phyloP scores from a whole-genome alignment of 2,888 invertebrate species.

The Glaucopsyche alexis region DNA sequence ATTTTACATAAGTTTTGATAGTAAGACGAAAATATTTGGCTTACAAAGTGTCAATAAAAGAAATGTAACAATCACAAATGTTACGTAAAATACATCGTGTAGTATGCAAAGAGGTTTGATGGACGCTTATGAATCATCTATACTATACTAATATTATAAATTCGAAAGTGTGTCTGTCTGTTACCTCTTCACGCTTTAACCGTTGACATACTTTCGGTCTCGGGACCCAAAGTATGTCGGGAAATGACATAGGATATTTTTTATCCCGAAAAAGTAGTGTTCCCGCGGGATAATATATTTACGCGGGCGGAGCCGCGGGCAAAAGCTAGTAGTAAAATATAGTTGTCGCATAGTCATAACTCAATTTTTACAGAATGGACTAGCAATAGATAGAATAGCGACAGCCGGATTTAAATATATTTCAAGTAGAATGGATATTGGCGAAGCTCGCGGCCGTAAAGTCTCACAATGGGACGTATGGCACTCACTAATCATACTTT shows the following conservation, averaged over 20 bases:
- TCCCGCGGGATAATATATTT: too few species aligned
- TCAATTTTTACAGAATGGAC: constrained; percentile 23
- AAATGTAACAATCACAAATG: neutral
- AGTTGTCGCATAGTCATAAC: constrained; percentile 15
- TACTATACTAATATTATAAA: too few species aligned
- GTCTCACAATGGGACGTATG: constrained; percentile 71
- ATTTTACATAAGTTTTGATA: too few species aligned
- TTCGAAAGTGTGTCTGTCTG: too few species aligned
- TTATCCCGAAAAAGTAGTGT: too few species aligned
- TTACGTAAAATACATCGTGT: neutral
- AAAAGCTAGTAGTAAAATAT: constrained; percentile 14
- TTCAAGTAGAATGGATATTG: constrained; percentile 61
- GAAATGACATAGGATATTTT: too few species aligned
- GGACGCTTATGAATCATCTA: constrained; percentile 3
- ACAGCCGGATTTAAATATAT: constrained; percentile 52
- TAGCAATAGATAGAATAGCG: constrained; percentile 27
- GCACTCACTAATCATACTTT: constrained; percentile 79
- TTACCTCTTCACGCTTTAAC: too few species aligned
- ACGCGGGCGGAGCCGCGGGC: too few species aligned
- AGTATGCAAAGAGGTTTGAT: neutral
- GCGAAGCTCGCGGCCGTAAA: constrained; percentile 65
- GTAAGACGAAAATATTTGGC: too few species aligned
- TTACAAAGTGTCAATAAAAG: neutral
- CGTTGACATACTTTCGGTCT: too few species aligned
- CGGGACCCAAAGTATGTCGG: too few species aligned